Evolutionary conservation across 2,888 invertebrate species (phyloP).

Genomic region (Hypomecis atomaria): DNA sequence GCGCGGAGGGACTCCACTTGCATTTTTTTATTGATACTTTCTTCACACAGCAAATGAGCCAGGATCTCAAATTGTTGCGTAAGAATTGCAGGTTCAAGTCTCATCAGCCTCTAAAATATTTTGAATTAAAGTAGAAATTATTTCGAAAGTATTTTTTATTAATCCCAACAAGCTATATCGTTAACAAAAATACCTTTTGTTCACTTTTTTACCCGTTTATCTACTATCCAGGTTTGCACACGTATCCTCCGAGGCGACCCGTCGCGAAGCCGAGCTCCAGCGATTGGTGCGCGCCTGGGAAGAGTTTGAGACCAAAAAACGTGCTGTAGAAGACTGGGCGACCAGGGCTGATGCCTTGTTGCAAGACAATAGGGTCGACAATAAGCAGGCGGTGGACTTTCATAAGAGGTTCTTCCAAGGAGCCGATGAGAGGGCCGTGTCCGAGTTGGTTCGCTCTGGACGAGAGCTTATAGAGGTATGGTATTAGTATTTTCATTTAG

Average conservation of each 20-base stretch:
- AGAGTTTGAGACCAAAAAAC: slow-evolving; percentile 91
- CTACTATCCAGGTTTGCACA: slow-evolving; percentile 85
- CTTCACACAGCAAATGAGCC: too few relatives aligned
- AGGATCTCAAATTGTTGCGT: too few relatives aligned
- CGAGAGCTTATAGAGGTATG: slow-evolving; percentile 88
- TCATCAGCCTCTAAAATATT: too few relatives aligned
- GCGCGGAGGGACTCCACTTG: too few relatives aligned
- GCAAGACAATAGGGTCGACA: slow-evolving; percentile 91
- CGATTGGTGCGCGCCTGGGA: slow-evolving; percentile 93
- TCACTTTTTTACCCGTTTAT: too few relatives aligned
- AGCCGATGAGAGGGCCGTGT: slow-evolving; percentile 93
- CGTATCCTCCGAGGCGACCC: slow-evolving; percentile 89
- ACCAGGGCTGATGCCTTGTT: slow-evolving; percentile 92
- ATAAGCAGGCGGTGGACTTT: slow-evolving; percentile 91
- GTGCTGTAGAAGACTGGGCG: slow-evolving; percentile 94
- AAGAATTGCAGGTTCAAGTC: too few relatives aligned
- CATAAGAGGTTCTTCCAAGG: slow-evolving; percentile 95
- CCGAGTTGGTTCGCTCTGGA: slow-evolving; percentile 90
- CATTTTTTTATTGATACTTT: too few relatives aligned
- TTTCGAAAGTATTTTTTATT: too few relatives aligned
- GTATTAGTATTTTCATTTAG: too few relatives aligned
- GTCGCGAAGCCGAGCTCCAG: slow-evolving; percentile 91
- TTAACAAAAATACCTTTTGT: too few relatives aligned
- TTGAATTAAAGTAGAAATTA: too few relatives aligned
- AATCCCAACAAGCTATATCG: too few relatives aligned